A percentile compares a stretch with the other conserved stretches of the same genome.
These are phyloP conservation scores for Meta bourneti DNA, from an alignment of 2,888 invertebrate genomes.

Conservation along the genomic window DNA sequence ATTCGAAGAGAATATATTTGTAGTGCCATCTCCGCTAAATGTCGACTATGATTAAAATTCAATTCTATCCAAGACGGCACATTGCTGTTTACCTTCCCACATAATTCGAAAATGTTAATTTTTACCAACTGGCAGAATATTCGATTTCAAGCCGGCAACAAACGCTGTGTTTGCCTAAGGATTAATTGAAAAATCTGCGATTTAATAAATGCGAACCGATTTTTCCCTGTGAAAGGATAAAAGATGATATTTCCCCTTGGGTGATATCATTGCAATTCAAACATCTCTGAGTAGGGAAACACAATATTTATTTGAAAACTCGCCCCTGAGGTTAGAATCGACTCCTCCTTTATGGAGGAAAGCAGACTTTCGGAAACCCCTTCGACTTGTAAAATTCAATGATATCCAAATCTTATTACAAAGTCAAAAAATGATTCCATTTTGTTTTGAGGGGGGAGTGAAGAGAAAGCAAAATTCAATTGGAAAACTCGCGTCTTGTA, in stretches of 20 bases:
- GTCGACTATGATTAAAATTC: too few species aligned
- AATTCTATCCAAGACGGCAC: too few species aligned
- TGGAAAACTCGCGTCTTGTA: slow-evolving; percentile 17
- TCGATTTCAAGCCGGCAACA: too few species aligned
- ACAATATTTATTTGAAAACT: slow-evolving; percentile 20
- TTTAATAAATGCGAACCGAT: not conserved
- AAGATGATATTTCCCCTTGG: not conserved
- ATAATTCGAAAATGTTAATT: too few species aligned
- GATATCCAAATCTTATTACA: slow-evolving; percentile 38
- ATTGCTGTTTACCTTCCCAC: too few species aligned
- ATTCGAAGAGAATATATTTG: too few species aligned
- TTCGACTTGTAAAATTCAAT: slow-evolving; percentile 38
- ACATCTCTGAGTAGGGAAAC: not conserved
- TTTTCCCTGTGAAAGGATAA: not conserved
- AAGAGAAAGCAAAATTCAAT: slow-evolving; percentile 5
- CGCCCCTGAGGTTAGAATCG: not conserved
- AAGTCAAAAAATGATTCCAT: slow-evolving; percentile 47
- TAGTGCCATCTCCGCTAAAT: too few species aligned
- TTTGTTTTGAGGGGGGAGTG: slow-evolving; percentile 2
- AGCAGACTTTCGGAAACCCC: slow-evolving; percentile 12
- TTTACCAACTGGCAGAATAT: too few species aligned
- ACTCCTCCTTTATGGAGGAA: not conserved
- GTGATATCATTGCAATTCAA: slow-evolving; percentile 1
- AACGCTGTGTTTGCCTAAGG: not conserved
- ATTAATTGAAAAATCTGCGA: not conserved